A percentile compares a stretch with the other conserved stretches of the same genome.
phyloP scores from a whole-genome alignment of 2,888 invertebrate species.

The Temnothorax ravouxi region DNA sequence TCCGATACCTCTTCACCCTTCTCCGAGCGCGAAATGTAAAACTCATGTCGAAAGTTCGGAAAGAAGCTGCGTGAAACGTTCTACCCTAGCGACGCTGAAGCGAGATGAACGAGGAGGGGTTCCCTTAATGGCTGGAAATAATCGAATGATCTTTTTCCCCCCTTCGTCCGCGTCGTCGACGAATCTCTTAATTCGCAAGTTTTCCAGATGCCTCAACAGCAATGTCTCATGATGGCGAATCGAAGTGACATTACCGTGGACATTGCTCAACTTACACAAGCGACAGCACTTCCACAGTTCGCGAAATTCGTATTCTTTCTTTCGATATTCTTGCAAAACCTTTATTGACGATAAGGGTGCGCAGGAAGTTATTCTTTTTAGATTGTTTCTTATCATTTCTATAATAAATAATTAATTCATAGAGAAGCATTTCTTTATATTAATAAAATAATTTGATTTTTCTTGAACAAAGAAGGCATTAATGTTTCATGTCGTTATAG shows the following conservation, averaged over 20 bases:
- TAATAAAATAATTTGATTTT: neutral
- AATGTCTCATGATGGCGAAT: conserved; percentile 34
- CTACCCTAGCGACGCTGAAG: conserved; percentile 53
- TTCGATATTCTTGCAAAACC: conserved; percentile 15
- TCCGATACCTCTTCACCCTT: conserved; percentile 64
- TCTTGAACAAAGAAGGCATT: neutral
- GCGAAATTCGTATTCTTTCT: conserved; percentile 18
- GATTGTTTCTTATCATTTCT: neutral
- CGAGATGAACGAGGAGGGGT: conserved; percentile 50
- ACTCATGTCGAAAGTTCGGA: conserved; percentile 83
- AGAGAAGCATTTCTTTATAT: neutral
- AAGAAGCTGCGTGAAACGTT: conserved; percentile 66
- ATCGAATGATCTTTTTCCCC: conserved; percentile 78
- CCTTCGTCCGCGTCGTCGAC: conserved; percentile 26
- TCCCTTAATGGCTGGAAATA: conserved; percentile 82
- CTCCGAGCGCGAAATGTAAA: conserved; percentile 80
- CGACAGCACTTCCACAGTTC: conserved; percentile 34
- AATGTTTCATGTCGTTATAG: neutral
- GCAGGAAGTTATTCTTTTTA: neutral
- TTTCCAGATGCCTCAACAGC: conserved; percentile 73
- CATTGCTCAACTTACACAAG: conserved; percentile 34
- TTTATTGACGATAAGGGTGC: neutral
- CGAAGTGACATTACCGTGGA: conserved; percentile 56
- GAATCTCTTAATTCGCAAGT: conserved; percentile 82
- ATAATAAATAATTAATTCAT: neutral